Base-by-base conservation (phyloP, 2,797 vertebrate species). In the Otolemur crassicaudatus region DNA sequence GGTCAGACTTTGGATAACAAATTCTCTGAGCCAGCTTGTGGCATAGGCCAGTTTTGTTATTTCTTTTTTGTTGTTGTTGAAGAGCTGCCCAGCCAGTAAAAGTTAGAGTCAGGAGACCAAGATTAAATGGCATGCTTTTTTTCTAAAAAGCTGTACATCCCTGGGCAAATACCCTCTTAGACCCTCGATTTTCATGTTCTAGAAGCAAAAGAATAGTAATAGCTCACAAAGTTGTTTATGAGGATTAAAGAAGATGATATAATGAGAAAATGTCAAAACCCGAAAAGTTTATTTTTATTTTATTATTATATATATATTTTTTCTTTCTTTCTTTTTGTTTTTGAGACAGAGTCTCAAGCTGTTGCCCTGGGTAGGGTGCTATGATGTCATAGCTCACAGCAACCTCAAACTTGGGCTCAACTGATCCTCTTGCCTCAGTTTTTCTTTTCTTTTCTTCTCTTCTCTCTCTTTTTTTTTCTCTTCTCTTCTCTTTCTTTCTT, bases 141-240 rank as follows among this genome's bases (percentile, higher is more conserved):
- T 91, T 90, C 58, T 83, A 83, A 82, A 20, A 91, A 79, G n/a
- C 37, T 37, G 19, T 27, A 13, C 20, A 11, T 4, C 17, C 17
- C 46, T 67, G 5, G 20, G 56, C 56, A 85, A 69, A 67, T 82
- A 73, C 7, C 20, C 80, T 95, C 58, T 89, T 23, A 95, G 81
- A 93, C 1, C 29, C 25, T 81, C 72, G 22, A 63, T 76, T 91
- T 87, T 61, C 37, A 90, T 72, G 49, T 69, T 29, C 70, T 53
- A 27, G 89, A 90, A 92, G 60, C 63, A 94, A 69, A 85, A 96
- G 70, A 89, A 69, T 16, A 58, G 14, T 19, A n/a, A 77, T 19
- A 6, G 6, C 27, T 91, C 17, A 25, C 8, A 40, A 4, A 10
- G 7, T 13, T 91, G 37, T 40, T 91, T 31, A 22, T 40, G 53